phyloP scores from a whole-genome alignment of 2,888 invertebrate species.

The Acleris cristana region DNA sequence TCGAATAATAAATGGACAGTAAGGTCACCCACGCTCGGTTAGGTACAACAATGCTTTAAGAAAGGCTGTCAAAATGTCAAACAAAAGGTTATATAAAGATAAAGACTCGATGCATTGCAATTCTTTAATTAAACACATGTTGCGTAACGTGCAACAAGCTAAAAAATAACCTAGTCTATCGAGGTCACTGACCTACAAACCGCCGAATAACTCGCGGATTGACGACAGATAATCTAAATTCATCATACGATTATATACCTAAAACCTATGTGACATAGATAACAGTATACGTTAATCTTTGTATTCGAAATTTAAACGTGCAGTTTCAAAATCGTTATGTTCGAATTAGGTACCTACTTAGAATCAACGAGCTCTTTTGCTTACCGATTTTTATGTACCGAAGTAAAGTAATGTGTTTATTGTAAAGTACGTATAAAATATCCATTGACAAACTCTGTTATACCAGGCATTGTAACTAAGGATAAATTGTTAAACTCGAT shows the following conservation, averaged over 20 bases:
- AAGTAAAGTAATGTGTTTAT: too few relatives aligned
- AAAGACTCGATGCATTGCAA: constrained; percentile 46
- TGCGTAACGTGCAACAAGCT: constrained; percentile 53
- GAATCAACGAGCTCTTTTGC: too few relatives aligned
- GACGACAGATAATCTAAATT: constrained; percentile 66
- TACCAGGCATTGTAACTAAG: too few relatives aligned
- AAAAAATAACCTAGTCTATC: constrained; percentile 46
- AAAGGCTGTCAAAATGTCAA: constrained; percentile 72
- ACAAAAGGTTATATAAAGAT: constrained; percentile 62
- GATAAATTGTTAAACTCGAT: not conserved
- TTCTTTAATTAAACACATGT: constrained; percentile 68
- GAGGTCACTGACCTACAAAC: constrained; percentile 77
- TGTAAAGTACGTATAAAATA: too few relatives aligned
- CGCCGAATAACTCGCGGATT: constrained; percentile 49
- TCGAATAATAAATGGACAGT: constrained; percentile 6
- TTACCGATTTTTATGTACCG: too few relatives aligned
- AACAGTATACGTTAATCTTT: not conserved
- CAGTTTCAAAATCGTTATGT: not conserved
- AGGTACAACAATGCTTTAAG: constrained; percentile 46
- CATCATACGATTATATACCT: constrained; percentile 54
- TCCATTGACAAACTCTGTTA: too few relatives aligned
- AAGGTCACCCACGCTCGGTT: constrained; percentile 17
- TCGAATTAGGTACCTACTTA: too few relatives aligned
- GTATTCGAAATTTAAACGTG: constrained; percentile 51
- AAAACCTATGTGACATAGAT: not conserved